A percentile compares a stretch with the other conserved stretches of the same genome.
phyloP scores from a whole-genome alignment of 1,140 invertebrate species.

The Papilio glaucus region DNA sequence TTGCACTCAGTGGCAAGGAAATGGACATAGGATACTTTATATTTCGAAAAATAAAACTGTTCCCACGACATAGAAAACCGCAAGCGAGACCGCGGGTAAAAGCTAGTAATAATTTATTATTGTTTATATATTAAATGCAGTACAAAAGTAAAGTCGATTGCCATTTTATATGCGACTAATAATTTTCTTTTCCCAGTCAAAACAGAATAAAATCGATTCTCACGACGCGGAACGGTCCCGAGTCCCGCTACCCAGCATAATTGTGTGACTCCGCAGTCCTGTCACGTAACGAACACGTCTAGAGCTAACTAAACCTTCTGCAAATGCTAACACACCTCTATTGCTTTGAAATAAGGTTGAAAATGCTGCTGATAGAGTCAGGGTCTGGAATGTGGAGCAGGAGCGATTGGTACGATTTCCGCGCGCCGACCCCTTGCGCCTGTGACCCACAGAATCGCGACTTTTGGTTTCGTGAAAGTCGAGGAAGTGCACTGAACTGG shows the following conservation, averaged over 20 bases:
- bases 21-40: too few species aligned
- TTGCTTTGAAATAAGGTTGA: constrained; percentile 38
- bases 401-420: constrained; percentile 65
- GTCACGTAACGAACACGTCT: constrained; percentile 61
- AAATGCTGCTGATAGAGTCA: constrained; percentile 35
- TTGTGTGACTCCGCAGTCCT: constrained; percentile 54
- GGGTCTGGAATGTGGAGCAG: constrained; percentile 39
- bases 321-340: constrained; percentile 19
- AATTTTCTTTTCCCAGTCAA: constrained; percentile 15
- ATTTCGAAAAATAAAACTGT: not conserved
- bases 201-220: constrained; percentile 26
- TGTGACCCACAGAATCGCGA: constrained; percentile 75
- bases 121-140: too few species aligned
- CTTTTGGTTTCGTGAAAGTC: constrained; percentile 68
- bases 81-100: too few species aligned
- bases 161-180: not conserved
- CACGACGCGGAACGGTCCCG: constrained; percentile 39
- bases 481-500: constrained; percentile 41
- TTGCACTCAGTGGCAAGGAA: too few species aligned
- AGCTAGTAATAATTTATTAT: too few species aligned
- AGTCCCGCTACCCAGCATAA: constrained; percentile 59
- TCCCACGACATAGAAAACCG: not conserved
- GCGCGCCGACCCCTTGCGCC: constrained; percentile 61
- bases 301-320: not conserved
- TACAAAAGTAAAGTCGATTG: not conserved